Evolutionary conservation across 2,113 vertebrate species (phyloP), one percentile per base, ranked within the genome.

Genomic region (Daphoenositta chrysoptera): DNA sequence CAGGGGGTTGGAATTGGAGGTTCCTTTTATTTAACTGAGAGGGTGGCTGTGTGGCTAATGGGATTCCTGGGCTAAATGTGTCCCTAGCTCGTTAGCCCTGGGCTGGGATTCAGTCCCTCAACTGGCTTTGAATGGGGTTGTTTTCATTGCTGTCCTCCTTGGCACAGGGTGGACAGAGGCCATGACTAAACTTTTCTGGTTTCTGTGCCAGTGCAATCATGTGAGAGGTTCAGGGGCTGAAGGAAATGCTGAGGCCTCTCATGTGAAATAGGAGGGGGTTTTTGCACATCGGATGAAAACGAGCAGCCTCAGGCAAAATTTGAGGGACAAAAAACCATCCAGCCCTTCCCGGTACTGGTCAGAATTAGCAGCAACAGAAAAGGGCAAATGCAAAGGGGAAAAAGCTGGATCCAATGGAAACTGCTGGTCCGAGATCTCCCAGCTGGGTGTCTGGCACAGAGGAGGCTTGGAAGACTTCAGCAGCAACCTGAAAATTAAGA

Each of bases 101-200:
- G 56, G 27, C 53, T 75, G 45, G 91, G 60, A 90, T 88, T 94
- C 77, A 57, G 50, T 42, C 81, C 54, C 45, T 85, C 14, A 0
- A 2, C 13, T 35, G 24, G 6, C 60, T 95, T 84, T 10, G 17
- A 37, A 77, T 10, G 33, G 33, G 28, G 28, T 17, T 94, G 72
- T 95, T 93, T 94, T 92, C 44, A 42, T 88, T 76, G 88, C 71
- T 90, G 28, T 77, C 47, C 72, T 72, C 76, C 70, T 78, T 94
- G 87, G 89, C 85, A 88, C 70, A 30, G 66, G 54, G 54, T 51
- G 56, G 33, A 91, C 42, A 23, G 11, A 92, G 61, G 11, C 70
- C 30, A 26, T 94, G 80, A 97, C 77, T 93, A 93, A 97, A 87
- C 39, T 84, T 89, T 87, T 92, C 96, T 92, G 77, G 16, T 45